Conservation (phyloP, 2,888 invertebrate species). For the Margaritifera margaritifera region DNA sequence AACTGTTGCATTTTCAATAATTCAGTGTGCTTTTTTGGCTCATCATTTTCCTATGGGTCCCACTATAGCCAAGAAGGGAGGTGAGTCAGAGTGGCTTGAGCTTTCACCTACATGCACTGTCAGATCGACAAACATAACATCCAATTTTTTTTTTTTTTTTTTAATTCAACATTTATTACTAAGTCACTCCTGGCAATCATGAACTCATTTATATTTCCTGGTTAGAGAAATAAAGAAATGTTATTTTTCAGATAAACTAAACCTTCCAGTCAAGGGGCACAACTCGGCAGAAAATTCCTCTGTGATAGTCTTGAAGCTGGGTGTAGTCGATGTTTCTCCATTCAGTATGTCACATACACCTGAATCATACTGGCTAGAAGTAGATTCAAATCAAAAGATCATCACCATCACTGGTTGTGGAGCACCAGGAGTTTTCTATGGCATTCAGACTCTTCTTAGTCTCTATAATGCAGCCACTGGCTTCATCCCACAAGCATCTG, state of each 20-base stretch:
- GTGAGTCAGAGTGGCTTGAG: too few species aligned
- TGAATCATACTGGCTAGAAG: too few species aligned
- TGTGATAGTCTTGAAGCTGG: slow-evolving; percentile 10
- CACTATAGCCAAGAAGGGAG: too few species aligned
- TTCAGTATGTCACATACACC: too few species aligned
- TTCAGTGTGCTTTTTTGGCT: too few species aligned
- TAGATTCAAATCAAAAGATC: background rate
- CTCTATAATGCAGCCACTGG: slow-evolving; percentile 8
- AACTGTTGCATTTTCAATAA: too few species aligned
- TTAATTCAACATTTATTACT: too few species aligned
- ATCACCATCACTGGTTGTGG: slow-evolving; percentile 29
- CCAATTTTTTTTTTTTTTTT: too few species aligned
- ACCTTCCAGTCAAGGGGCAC: slow-evolving; percentile 9
- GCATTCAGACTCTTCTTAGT: slow-evolving; percentile 43
- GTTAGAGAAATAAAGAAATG: background rate
- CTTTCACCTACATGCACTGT: too few species aligned
- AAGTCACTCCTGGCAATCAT: background rate
- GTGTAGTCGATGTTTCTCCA: background rate
- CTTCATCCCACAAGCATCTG: too few species aligned
- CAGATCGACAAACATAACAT: too few species aligned
- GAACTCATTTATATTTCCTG: slow-evolving; percentile 5
- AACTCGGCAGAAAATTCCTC: background rate
- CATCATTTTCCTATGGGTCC: too few species aligned
- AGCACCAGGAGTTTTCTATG: slow-evolving; percentile 51
- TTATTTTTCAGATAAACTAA: slow-evolving; percentile 24